phyloP scores from a whole-genome alignment of 2,797 vertebrate species.

The Parauchenoglanis punctatus region DNA sequence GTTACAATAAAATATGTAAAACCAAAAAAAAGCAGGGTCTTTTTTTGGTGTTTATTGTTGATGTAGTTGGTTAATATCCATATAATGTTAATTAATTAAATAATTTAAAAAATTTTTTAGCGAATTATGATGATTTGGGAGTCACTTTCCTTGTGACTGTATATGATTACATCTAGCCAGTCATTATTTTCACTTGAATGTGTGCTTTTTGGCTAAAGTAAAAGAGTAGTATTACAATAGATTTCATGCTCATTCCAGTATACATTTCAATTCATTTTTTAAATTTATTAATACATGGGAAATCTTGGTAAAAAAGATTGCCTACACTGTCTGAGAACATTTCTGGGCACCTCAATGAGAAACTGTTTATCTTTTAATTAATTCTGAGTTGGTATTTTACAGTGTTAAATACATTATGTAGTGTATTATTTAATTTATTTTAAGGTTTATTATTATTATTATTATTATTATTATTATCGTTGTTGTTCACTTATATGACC shows the following conservation, averaged over 20 bases:
- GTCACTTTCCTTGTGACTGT: not conserved
- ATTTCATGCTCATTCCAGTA: not conserved
- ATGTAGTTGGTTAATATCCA: not conserved
- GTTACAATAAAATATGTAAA: constrained; percentile 68
- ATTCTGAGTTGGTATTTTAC: not conserved
- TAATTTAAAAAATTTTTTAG: not conserved
- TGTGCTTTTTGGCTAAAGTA: not conserved
- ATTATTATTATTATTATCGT: not conserved
- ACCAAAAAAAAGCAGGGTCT: not conserved
- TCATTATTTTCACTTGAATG: not conserved
- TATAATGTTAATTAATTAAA: not conserved
- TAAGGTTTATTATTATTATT: not conserved
- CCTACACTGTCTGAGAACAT: not conserved
- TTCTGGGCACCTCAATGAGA: not conserved
- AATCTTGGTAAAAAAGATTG: not conserved
- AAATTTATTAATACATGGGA: not conserved
- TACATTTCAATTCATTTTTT: not conserved
- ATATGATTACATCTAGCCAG: not conserved
- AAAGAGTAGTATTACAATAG: not conserved
- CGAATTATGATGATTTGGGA: not conserved
- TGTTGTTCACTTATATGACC: not conserved
- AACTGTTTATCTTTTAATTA: not conserved
- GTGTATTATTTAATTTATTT: not conserved
- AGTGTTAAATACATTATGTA: not conserved
- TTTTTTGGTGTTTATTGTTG: not conserved